These are phyloP conservation scores for Tapera naevia DNA, from an alignment of 2,797 vertebrate species.

Conservation along the genomic window DNA sequence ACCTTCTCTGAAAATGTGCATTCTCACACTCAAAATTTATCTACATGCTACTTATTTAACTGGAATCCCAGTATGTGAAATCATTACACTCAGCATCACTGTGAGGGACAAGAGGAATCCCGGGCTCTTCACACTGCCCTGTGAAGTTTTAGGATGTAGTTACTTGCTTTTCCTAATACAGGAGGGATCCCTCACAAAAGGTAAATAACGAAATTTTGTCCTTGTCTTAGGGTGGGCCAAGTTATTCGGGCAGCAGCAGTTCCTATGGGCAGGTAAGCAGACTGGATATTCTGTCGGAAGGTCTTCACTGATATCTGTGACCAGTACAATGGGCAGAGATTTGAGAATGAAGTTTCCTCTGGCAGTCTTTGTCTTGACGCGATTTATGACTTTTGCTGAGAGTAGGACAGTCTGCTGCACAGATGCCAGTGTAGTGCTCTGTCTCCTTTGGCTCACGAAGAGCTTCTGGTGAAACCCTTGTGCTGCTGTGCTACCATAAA, in stretches of 20 bases:
- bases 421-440: background rate
- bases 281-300: background rate
- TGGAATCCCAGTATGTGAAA: background rate
- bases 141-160: background rate
- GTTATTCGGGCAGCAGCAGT: background rate
- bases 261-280: conserved; percentile 26
- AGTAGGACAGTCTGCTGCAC: too few species aligned
- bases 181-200: background rate
- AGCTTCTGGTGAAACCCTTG: background rate
- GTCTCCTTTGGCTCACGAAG: background rate
- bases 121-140: background rate
- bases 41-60: rapidly evolving
- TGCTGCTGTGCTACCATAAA: background rate
- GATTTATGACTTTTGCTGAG: background rate
- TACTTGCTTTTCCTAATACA: background rate
- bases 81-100: rapidly evolving
- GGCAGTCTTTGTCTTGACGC: too few species aligned
- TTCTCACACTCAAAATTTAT: too few species aligned
- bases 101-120: background rate
- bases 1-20: background rate
- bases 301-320: background rate
- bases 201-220: background rate
- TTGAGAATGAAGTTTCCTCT: background rate
- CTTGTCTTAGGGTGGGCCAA: background rate
- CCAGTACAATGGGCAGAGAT: background rate